Evolutionary conservation across 2,888 invertebrate species (phyloP).

Genomic region (Drosophila birchii): DNA sequence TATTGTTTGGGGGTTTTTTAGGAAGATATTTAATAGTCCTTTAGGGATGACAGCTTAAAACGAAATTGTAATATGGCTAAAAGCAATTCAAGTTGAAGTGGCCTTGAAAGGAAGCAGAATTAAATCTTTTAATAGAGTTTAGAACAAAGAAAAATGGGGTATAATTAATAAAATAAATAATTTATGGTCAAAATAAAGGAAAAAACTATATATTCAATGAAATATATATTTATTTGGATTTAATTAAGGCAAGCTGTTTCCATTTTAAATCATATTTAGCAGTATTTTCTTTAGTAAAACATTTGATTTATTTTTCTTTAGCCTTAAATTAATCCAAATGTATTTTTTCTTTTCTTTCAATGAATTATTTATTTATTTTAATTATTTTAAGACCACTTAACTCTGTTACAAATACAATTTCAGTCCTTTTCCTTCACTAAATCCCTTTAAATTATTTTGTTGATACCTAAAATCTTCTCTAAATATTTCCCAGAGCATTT

Average conservation of each 20-base stretch:
- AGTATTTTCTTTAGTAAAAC: too few relatives aligned
- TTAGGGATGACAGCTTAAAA: not conserved
- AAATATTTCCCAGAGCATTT: conserved; percentile 35
- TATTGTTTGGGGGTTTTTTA: not conserved
- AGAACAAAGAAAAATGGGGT: not conserved
- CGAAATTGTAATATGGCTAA: not conserved
- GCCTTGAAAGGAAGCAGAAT: not conserved
- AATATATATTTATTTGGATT: not conserved
- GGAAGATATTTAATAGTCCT: not conserved
- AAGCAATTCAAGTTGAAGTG: not conserved
- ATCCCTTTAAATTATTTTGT: too few relatives aligned
- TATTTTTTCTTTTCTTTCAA: not conserved
- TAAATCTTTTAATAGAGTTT: too few relatives aligned
- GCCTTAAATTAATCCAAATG: not conserved
- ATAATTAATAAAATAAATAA: too few relatives aligned
- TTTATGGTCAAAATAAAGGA: not conserved
- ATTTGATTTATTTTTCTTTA: not conserved
- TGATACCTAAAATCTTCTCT: rapidly evolving
- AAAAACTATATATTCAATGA: not conserved
- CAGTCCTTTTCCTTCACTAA: not conserved
- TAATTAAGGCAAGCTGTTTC: not conserved
- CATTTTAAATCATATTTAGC: rapidly evolving
- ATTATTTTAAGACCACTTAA: not conserved
- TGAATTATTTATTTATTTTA: not conserved
- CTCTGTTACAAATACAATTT: not conserved